Percentiles rank a stretch among this genome's conserved stretches.
These are phyloP conservation scores for Catocala fraxini DNA, from an alignment of 2,888 invertebrate species.

Conservation along the genomic window DNA sequence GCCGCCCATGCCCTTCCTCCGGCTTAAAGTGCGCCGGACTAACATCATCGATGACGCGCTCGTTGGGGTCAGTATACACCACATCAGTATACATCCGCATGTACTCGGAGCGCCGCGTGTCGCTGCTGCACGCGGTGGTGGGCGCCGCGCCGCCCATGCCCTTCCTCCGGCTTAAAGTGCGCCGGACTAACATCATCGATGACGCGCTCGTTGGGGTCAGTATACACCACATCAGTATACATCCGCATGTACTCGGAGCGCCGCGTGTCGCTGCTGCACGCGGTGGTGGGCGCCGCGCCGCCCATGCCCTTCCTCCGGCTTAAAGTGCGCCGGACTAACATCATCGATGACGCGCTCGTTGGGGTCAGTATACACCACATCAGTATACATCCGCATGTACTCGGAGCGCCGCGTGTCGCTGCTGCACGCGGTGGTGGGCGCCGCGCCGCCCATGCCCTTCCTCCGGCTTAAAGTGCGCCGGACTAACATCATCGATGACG, in stretches of 20 bases:
- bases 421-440: conserved; percentile 94
- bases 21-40: conserved; percentile 93
- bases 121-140: conserved; percentile 93
- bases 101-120: conserved; percentile 96
- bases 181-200: conserved; percentile 95
- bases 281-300: conserved; percentile 93
- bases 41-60: conserved; percentile 97
- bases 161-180: conserved; percentile 93
- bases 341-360: conserved; percentile 97
- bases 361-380: conserved; percentile 88
- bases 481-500: conserved; percentile 96
- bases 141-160: conserved; percentile 94
- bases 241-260: conserved; percentile 98
- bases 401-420: conserved; percentile 96
- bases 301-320: conserved; percentile 95
- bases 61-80: conserved; percentile 90
- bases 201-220: conserved; percentile 96
- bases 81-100: conserved; percentile 96
- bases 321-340: conserved; percentile 93
- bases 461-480: conserved; percentile 94
- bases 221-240: conserved; percentile 32
- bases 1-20: conserved; percentile 94
- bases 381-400: conserved; percentile 98
- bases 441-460: conserved; percentile 94
- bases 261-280: conserved; percentile 94